Conservation (phyloP, 64 coral and sea anemone species). For the Cladopsammia gracilis region DNA sequence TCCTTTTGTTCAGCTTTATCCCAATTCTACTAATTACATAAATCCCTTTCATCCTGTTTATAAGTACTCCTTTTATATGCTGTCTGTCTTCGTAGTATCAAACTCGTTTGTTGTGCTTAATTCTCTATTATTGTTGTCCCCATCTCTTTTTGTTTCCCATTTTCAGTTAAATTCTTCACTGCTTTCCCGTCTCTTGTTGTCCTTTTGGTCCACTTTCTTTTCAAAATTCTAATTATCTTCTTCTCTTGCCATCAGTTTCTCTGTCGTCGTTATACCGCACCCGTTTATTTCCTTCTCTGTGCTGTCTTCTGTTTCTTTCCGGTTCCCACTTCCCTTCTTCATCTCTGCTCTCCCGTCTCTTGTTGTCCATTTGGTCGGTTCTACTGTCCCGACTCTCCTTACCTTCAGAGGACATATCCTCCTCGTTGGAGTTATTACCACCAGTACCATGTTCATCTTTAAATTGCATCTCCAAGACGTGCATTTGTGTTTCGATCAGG, state of each 20-base stretch:
- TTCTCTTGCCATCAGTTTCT: not conserved
- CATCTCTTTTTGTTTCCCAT: not conserved
- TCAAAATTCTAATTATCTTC: conserved; percentile 1
- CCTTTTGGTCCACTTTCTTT: not conserved
- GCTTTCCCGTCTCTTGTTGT: not conserved
- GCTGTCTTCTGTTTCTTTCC: conserved; percentile 31
- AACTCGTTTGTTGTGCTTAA: no score
- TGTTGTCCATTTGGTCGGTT: conserved; percentile 8
- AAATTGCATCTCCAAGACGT: conserved; percentile 19
- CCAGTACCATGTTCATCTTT: not conserved
- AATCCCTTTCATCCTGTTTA: no score
- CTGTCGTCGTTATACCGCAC: conserved; percentile 30
- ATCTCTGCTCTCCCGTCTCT: conserved; percentile 27
- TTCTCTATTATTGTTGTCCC: no score
- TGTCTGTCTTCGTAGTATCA: no score
- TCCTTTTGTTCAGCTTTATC: no score
- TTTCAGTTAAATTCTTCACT: not conserved
- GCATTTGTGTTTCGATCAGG: conserved; percentile 94
- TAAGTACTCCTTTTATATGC: no score
- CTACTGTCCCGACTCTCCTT: conserved; percentile 26
- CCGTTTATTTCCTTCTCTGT: conserved; percentile 40
- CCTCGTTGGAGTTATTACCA: not conserved
- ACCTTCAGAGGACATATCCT: not conserved
- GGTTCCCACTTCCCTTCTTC: conserved; percentile 20
- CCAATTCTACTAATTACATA: no score